These are phyloP conservation scores for Epinephelus malabaricus DNA, from an alignment of 2,797 vertebrate genomes.

Conservation along the genomic window DNA sequence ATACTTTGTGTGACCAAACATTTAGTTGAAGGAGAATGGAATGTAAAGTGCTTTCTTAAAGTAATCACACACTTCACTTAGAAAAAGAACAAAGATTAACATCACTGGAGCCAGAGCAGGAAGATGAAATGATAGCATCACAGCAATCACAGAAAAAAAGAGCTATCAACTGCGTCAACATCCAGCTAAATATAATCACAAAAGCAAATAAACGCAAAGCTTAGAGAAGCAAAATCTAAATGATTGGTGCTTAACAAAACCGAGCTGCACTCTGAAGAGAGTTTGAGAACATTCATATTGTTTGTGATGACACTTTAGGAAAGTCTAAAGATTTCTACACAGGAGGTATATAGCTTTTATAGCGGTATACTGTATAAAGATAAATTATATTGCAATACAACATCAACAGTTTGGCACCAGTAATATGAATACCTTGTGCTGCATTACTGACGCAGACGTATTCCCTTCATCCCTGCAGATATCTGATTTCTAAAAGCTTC, in stretches of 20 bases:
- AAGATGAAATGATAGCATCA: slow-evolving; percentile 11
- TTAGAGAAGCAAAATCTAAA: background rate
- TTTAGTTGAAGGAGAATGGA: slow-evolving; percentile 30
- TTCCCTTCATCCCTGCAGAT: background rate
- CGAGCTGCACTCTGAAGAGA: background rate
- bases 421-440: background rate
- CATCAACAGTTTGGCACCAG: slow-evolving; percentile 1
- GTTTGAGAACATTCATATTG: background rate
- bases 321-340: background rate
- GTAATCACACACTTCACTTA: slow-evolving; percentile 10
- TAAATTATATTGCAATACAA: background rate
- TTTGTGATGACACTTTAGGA: background rate
- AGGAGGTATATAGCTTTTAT: background rate
- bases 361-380: background rate
- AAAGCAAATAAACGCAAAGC: slow-evolving; percentile 5
- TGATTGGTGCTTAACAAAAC: background rate
- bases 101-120: background rate
- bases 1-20: slow-evolving; percentile 34
- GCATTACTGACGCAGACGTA: background rate
- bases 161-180: background rate
- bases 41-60: slow-evolving; percentile 7
- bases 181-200: background rate
- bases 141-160: slow-evolving; percentile 1
- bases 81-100: slow-evolving; percentile 3
- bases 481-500: slow-evolving; percentile 18